Conservation (phyloP, 1,140 invertebrate genomes). For the Diachasma alloeum region DNA sequence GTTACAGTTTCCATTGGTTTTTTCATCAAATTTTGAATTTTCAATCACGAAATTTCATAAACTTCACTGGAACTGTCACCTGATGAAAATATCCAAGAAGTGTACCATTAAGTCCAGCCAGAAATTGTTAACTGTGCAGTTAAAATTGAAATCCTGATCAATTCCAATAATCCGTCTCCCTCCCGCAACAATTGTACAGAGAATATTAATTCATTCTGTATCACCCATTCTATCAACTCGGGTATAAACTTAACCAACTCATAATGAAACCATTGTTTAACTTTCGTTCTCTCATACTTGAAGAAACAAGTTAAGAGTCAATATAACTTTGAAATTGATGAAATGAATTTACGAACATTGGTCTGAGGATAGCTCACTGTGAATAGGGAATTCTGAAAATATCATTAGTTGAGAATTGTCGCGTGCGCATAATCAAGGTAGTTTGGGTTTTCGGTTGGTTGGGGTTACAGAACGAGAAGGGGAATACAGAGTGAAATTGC, state of each 20-base stretch:
- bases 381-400: neutral
- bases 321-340: constrained; percentile 17
- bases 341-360: neutral
- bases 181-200: neutral
- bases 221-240: neutral
- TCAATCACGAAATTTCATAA: no score
- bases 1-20: no score
- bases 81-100: no score
- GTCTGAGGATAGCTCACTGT: neutral
- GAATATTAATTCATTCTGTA: neutral
- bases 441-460: neutral
- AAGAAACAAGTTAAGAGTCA: constrained; percentile 6
- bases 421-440: neutral
- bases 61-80: no score
- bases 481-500: neutral
- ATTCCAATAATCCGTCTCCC: neutral
- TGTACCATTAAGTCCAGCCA: no score
- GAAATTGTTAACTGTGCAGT: no score
- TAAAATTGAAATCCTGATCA: no score
- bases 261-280: constrained; percentile 4
- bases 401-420: neutral
- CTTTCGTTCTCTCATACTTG: neutral
- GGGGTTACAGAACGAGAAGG: no score
- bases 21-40: no score
- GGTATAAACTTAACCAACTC: neutral